Base-by-base conservation (phyloP, 2,888 invertebrate species). In the Apodemia mormo region DNA sequence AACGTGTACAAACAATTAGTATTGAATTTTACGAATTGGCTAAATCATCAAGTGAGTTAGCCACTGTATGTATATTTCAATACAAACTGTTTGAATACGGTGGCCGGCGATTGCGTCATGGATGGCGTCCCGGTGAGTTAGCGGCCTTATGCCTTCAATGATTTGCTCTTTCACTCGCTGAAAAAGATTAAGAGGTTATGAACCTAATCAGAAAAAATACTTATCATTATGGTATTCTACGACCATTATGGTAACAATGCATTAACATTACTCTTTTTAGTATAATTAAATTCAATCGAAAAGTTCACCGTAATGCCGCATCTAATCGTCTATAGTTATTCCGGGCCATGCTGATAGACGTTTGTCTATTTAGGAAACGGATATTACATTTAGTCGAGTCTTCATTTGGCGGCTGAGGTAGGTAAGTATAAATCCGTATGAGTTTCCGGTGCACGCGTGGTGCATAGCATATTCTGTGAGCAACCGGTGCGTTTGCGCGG, bases 361-460 rank as follows among this genome's bases (percentile, higher is more conserved):
- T 88, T 90, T 89, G 90, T 91, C 92, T 92, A 92, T 92, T 93
- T 93, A 92, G 93, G 93, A 93, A 93, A 89, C 92, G 93, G 93
- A 93, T 91, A 92, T 92, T 90, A 91, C 91, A 90, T 92, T 90
- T 90, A 90, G 92, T 87, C 87, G 88, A 82, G 87, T 87, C 89
- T 91, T 87, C 92, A 90, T 92, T 92, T 90, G 90, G 90, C 90
- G 88, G 91, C 87, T 86, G 87, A 89, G 91, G 90, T 90, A 88
- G 87, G 88, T 87, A 86, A 84, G 87, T 88, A 90, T 90, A 89
- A 89, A 86, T 86, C 85, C 86, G 89, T 89, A 86, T 83, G 86
- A 79, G 88, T 86, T 89, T 91, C 90, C 91, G 89, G 91, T 82
- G 89, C 82, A 77, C 79, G 87, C 80, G 88, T 84, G 86, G 81